Conservation (phyloP, 2,113 vertebrate species). For the Takifugu flavidus region DNA sequence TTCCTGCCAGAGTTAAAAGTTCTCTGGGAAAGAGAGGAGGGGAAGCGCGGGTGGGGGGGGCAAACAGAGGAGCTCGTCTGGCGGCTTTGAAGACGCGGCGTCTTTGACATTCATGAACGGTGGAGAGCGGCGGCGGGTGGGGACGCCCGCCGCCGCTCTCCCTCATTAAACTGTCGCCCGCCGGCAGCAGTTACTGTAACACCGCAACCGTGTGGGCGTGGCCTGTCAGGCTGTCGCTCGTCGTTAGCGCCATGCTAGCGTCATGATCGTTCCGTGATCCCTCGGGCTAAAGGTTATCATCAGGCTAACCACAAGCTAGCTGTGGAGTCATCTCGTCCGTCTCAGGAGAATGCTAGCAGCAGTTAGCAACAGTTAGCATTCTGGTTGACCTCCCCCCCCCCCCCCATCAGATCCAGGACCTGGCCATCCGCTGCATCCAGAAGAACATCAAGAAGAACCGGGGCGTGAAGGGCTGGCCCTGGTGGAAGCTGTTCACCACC, state of each 20-base stretch:
- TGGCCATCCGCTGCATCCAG: slow-evolving; percentile 96
- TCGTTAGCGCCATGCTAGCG: too few species aligned
- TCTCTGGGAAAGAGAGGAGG: slow-evolving; percentile 14
- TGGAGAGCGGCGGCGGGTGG: slow-evolving; percentile 31
- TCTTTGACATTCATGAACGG: slow-evolving; percentile 47
- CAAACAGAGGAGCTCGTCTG: slow-evolving; percentile 33
- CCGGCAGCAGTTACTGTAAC: slow-evolving; percentile 33
- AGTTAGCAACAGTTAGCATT: too few species aligned
- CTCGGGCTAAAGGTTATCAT: too few species aligned
- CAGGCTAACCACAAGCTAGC: too few species aligned
- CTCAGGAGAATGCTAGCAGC: too few species aligned
- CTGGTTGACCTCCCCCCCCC: too few species aligned
- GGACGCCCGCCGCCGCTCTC: slow-evolving; percentile 40
- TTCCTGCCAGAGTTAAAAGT: slow-evolving; percentile 26
- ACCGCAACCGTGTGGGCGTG: slow-evolving; percentile 19
- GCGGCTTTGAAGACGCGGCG: slow-evolving; percentile 47
- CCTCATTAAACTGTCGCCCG: slow-evolving; percentile 64
- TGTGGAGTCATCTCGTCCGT: too few species aligned
- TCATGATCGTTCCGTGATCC: too few species aligned
- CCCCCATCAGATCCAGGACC: slow-evolving; percentile 93
- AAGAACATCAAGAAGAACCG: slow-evolving; percentile 98
- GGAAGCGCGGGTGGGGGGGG: slow-evolving; percentile 17
- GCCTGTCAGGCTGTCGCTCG: background rate
- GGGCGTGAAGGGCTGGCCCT: slow-evolving; percentile 91
- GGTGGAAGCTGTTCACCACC: slow-evolving; percentile 95